A percentile compares a stretch with the other conserved stretches of the same genome.
Evolutionary conservation across 37 sponge, comb jelly and placozoan genomes (phyloP).

Genomic region (Oscarella lobularis): DNA sequence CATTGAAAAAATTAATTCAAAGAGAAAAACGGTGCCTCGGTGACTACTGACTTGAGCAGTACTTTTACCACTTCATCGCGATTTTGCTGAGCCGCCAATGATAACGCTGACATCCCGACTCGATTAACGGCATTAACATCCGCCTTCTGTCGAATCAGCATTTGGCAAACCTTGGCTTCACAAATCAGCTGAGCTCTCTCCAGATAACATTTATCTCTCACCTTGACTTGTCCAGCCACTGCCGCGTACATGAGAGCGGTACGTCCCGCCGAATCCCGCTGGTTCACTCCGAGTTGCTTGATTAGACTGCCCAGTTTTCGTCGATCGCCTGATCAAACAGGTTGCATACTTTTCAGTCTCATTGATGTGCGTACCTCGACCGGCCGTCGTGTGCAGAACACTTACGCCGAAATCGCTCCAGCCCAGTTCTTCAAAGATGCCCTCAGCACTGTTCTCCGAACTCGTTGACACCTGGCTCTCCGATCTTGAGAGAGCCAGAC

Average conservation of each 20-base stretch:
- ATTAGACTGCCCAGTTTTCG: not conserved
- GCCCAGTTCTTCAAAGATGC: not conserved
- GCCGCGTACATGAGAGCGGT: conserved; percentile 78
- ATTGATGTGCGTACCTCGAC: not conserved
- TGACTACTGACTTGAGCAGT: not conserved
- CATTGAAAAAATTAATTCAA: not conserved
- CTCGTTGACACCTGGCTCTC: no score
- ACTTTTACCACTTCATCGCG: not conserved
- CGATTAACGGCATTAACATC: not conserved
- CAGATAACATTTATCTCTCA: not conserved
- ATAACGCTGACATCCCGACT: not conserved
- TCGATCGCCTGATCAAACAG: not conserved
- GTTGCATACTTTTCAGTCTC: no score
- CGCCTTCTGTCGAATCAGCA: not conserved
- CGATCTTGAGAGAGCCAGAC: no score
- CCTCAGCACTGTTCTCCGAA: not conserved
- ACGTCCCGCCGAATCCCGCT: conserved; percentile 29
- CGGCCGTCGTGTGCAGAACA: not conserved
- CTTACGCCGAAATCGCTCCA: not conserved
- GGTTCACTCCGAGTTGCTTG: conserved; percentile 25
- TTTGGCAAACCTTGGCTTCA: not conserved
- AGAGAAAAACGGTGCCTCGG: not conserved
- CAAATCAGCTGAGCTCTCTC: not conserved
- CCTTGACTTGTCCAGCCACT: not conserved
- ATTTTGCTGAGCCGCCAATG: not conserved